These are phyloP conservation scores for Agelas oroides DNA, from an alignment of 37 sponge, comb jelly and placozoan species.

Conservation along the genomic window DNA sequence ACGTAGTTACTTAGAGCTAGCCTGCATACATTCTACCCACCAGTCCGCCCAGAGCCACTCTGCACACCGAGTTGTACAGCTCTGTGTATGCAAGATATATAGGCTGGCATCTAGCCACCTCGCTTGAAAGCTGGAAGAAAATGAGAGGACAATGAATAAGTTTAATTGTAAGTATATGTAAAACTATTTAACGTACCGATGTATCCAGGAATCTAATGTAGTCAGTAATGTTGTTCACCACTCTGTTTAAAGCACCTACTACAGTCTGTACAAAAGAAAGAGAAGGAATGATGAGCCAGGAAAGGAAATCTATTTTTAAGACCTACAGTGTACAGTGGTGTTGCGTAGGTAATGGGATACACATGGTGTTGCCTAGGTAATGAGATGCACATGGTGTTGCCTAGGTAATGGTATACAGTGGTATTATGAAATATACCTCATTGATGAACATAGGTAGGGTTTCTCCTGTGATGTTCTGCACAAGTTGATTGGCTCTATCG, in stretches of 20 bases:
- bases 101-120: conserved; percentile 61
- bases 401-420: no score
- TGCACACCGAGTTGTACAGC: conserved; percentile 50
- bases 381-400: no score
- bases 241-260: background rate
- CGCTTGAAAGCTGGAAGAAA: conserved; percentile 28
- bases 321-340: no score
- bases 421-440: background rate
- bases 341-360: no score
- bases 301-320: background rate
- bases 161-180: background rate
- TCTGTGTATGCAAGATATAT: conserved; percentile 49
- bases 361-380: no score
- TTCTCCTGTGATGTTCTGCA: conserved; percentile 23
- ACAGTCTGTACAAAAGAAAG: conserved; percentile 8
- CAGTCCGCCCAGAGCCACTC: conserved; percentile 65
- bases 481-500: background rate
- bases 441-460: background rate
- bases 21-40: background rate
- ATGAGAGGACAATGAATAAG: no score
- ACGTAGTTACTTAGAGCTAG: no score
- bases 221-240: background rate
- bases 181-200: background rate
- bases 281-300: background rate
- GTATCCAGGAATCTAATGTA: conserved; percentile 22